phyloP scores from a whole-genome alignment of 2,888 invertebrate genomes.

The Lucinisca nassula region DNA sequence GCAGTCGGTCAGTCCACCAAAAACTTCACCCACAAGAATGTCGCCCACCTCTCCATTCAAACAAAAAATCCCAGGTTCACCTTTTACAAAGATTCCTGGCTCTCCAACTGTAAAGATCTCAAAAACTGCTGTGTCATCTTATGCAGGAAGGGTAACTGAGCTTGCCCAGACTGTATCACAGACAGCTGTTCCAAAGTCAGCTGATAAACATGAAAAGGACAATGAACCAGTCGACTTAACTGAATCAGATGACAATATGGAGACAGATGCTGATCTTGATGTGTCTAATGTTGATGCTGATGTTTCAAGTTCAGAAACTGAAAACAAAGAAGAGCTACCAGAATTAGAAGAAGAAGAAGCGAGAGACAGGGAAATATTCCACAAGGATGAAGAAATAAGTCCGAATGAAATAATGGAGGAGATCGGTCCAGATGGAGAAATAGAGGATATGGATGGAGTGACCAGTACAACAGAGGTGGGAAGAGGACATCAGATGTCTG shows the following conservation, averaged over 20 bases:
- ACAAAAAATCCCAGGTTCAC: neutral
- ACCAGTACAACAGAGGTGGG: constrained; percentile 11
- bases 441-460: constrained; percentile 8
- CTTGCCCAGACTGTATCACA: constrained; percentile 20
- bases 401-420: constrained; percentile 8
- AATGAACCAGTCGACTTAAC: constrained; percentile 39
- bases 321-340: constrained; percentile 26
- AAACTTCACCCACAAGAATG: neutral
- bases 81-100: neutral
- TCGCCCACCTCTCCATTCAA: neutral
- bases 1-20: neutral
- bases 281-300: neutral
- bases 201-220: neutral
- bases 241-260: constrained; percentile 46
- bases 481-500: neutral
- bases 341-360: neutral
- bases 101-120: constrained; percentile 48
- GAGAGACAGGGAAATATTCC: constrained; percentile 29
- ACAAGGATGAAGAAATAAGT: constrained; percentile 35
- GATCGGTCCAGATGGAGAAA: constrained; percentile 14
- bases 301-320: neutral
- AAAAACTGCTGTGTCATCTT: constrained; percentile 41
- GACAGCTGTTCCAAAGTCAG: neutral
- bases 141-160: constrained; percentile 13
- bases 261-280: constrained; percentile 11